phyloP scores from a whole-genome alignment of 2,113 vertebrate species.

The Podilymbus podiceps region DNA sequence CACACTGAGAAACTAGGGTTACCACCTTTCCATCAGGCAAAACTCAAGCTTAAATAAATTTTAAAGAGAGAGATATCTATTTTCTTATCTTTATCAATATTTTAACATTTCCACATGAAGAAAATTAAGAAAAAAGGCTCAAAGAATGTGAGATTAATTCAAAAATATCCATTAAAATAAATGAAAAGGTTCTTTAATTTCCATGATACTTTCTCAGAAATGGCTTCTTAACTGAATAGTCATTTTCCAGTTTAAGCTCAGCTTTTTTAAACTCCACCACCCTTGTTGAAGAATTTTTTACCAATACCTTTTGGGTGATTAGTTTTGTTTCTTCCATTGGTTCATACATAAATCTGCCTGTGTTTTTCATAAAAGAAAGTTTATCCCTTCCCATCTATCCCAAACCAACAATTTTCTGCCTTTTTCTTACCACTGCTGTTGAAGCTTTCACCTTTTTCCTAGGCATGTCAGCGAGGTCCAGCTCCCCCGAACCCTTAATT shows the following conservation, averaged over 20 bases:
- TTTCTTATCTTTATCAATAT: slow-evolving; percentile 38
- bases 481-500: neutral
- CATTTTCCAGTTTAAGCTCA: neutral
- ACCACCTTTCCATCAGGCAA: neutral
- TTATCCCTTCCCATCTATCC: neutral
- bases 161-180: slow-evolving; percentile 11
- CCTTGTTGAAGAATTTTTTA: neutral
- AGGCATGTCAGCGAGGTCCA: neutral
- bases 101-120: neutral
- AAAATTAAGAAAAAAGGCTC: neutral
- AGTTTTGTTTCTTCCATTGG: neutral
- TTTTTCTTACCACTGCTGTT: neutral
- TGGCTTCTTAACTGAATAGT: neutral
- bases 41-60: neutral
- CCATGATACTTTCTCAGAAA: neutral
- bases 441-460: neutral
- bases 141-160: slow-evolving; percentile 14
- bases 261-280: neutral
- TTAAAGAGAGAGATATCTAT: neutral
- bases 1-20: neutral
- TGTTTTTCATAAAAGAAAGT: neutral
- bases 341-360: neutral
- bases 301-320: neutral
- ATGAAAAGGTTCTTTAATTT: neutral
- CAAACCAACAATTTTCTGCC: neutral